phyloP scores from a whole-genome alignment of 2,113 vertebrate genomes.

The Ammodytes marinus region DNA sequence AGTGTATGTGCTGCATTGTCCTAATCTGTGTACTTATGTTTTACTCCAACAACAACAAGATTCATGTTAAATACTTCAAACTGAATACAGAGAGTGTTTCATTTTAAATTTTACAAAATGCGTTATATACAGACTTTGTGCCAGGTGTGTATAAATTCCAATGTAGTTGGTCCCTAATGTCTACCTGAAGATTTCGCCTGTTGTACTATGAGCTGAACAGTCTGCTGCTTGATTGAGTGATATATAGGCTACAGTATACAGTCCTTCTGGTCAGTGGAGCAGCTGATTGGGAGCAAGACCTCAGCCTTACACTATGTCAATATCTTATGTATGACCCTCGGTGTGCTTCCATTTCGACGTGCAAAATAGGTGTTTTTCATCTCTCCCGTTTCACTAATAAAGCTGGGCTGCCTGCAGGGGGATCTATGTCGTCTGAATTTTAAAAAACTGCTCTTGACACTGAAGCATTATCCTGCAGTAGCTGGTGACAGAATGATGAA shows the following conservation, averaged over 20 bases:
- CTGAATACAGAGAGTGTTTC: no score
- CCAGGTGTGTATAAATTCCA: not conserved
- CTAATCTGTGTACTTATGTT: no score
- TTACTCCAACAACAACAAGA: no score
- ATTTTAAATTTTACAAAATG: no score
- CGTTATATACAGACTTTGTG: no score
- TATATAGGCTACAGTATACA: not conserved
- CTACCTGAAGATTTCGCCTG: not conserved
- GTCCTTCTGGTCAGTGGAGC: conserved; percentile 55
- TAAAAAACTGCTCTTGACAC: conserved; percentile 74
- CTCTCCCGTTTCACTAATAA: conserved; percentile 27
- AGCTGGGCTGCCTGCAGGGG: conserved; percentile 42
- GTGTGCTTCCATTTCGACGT: conserved; percentile 13
- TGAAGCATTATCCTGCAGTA: conserved; percentile 77
- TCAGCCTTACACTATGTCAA: conserved; percentile 26
- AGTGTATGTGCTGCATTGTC: no score
- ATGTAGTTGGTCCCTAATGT: not conserved
- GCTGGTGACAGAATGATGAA: conserved; percentile 80
- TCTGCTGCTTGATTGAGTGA: conserved; percentile 28
- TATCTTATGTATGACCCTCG: conserved; percentile 19
- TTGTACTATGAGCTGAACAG: not conserved
- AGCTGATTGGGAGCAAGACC: conserved; percentile 57
- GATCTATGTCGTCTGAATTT: conserved; percentile 67
- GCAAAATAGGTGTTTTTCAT: conserved; percentile 33
- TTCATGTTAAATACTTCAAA: no score